Evolutionary conservation across 1,140 invertebrate genomes (phyloP).

Genomic region (Anadara kagoshimensis): DNA sequence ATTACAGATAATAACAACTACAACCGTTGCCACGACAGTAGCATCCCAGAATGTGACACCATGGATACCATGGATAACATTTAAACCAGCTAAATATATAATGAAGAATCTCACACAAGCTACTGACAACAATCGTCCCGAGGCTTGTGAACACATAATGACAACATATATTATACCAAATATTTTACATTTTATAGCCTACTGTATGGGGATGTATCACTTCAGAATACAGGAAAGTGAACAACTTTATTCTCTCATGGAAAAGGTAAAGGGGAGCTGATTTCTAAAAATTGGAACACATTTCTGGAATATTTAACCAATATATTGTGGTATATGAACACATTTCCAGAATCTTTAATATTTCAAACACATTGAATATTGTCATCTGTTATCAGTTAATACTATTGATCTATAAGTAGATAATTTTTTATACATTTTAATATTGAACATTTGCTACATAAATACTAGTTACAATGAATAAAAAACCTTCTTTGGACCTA

Average conservation of each 20-base stretch:
- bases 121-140: background rate
- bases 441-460: too few species aligned
- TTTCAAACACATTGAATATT: background rate
- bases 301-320: background rate
- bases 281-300: background rate
- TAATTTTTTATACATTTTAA: too few species aligned
- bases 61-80: constrained; percentile 26
- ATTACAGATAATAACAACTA: constrained; percentile 34
- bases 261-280: constrained; percentile 79
- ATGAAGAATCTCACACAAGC: constrained; percentile 43
- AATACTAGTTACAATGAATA: too few species aligned
- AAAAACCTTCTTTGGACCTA: too few species aligned
- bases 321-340: background rate
- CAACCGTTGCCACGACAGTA: constrained; percentile 14
- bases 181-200: constrained; percentile 84
- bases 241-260: constrained; percentile 91
- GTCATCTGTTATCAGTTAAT: too few species aligned
- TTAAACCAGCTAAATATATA: constrained; percentile 26
- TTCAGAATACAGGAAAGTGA: constrained; percentile 90
- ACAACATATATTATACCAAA: constrained; percentile 88
- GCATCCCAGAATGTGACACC: constrained; percentile 23
- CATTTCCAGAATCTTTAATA: background rate
- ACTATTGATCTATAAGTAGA: too few species aligned
- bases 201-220: constrained; percentile 84
- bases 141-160: constrained; percentile 71